Percentiles rank a stretch among this genome's conserved stretches.
These are phyloP conservation scores for Xylocampa areola DNA, from an alignment of 2,888 invertebrate genomes.

Conservation along the genomic window DNA sequence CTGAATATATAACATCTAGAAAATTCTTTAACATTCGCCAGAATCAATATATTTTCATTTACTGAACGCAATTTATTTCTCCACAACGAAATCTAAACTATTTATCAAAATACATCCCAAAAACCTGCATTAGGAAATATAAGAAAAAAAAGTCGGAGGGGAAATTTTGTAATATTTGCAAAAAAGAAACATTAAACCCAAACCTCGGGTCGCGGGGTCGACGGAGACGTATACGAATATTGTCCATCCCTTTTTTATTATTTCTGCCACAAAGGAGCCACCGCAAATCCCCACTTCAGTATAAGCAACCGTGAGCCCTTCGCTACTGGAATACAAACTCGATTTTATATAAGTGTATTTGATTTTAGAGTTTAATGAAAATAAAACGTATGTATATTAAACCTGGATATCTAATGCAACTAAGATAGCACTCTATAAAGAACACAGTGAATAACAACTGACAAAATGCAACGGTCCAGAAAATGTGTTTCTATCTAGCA, in stretches of 20 bases:
- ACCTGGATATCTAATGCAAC: no score
- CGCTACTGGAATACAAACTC: conserved; percentile 37
- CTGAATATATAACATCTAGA: no score
- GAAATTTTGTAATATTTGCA: conserved; percentile 21
- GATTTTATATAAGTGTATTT: conserved; percentile 37
- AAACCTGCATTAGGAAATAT: conserved; percentile 15
- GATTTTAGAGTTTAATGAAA: conserved; percentile 4
- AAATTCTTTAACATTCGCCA: background rate
- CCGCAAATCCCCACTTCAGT: conserved; percentile 66
- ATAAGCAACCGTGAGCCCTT: conserved; percentile 55
- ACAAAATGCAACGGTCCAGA: no score
- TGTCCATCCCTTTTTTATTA: conserved; percentile 69
- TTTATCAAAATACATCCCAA: conserved; percentile 3
- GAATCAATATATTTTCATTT: background rate
- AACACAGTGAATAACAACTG: no score
- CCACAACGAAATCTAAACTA: conserved; percentile 1
- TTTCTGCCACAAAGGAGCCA: conserved; percentile 69
- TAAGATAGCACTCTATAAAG: no score
- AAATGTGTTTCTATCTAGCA: no score
- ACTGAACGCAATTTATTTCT: background rate
- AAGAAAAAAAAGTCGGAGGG: background rate
- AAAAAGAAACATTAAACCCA: conserved; percentile 42
- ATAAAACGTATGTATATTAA: background rate
- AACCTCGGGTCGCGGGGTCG: conserved; percentile 36
- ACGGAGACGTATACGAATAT: conserved; percentile 62